A percentile compares a stretch with the other conserved stretches of the same genome.
Conservation (phyloP, 1,140 invertebrate species). For the Neomicropteryx cornuta region DNA sequence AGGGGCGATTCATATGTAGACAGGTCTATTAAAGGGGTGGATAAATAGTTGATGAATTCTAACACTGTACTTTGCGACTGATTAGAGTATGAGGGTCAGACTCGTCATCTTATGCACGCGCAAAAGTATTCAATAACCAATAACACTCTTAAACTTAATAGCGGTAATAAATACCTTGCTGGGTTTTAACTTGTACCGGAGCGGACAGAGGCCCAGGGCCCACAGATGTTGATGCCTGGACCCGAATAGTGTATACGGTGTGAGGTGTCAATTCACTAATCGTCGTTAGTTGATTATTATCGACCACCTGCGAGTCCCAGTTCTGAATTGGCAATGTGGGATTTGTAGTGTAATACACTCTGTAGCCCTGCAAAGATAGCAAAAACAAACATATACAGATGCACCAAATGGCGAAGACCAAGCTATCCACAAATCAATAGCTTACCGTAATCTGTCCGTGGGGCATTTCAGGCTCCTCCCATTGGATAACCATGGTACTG, state of each 20-base stretch:
- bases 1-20: too few relatives aligned
- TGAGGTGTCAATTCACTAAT: slow-evolving; percentile 81
- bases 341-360: slow-evolving; percentile 91
- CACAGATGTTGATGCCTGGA: slow-evolving; percentile 84
- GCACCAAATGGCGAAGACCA: slow-evolving; percentile 8
- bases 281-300: slow-evolving; percentile 87
- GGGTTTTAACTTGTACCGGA: slow-evolving; percentile 91
- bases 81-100: too few relatives aligned
- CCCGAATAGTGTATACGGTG: slow-evolving; percentile 83
- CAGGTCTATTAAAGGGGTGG: too few relatives aligned
- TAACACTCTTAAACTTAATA: too few relatives aligned
- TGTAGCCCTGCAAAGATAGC: slow-evolving; percentile 72
- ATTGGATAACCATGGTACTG: slow-evolving; percentile 91
- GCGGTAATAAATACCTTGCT: too few relatives aligned
- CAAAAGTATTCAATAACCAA: too few relatives aligned
- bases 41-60: too few relatives aligned
- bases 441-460: slow-evolving; percentile 94
- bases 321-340: slow-evolving; percentile 73
- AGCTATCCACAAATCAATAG: neutral
- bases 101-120: too few relatives aligned
- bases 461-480: slow-evolving; percentile 93
- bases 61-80: too few relatives aligned
- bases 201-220: slow-evolving; percentile 83
- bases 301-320: slow-evolving; percentile 87
- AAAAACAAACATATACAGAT: neutral